phyloP scores from a whole-genome alignment of 1,140 invertebrate species.

The Achatina immaculata region DNA sequence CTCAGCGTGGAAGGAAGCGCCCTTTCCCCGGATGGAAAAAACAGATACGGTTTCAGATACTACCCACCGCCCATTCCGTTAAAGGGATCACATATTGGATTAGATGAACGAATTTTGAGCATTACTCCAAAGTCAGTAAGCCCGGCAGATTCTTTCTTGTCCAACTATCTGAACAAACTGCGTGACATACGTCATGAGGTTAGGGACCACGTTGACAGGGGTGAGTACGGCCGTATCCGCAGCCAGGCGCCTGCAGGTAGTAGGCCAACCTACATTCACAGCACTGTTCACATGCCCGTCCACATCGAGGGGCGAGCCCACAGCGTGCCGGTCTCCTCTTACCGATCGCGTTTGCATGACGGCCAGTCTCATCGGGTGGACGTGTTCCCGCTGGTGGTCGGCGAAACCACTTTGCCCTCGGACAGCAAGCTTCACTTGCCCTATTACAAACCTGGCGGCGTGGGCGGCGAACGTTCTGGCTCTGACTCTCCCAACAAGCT shows the following conservation, averaged over 20 bases:
- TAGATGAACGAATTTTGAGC: constrained; percentile 33
- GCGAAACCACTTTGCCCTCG: constrained; percentile 21
- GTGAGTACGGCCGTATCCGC: constrained; percentile 4
- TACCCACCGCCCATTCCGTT: constrained; percentile 40
- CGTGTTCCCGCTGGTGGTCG: constrained; percentile 33
- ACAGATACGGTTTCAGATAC: constrained; percentile 38
- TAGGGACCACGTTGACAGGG: constrained; percentile 25
- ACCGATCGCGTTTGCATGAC: constrained; percentile 30
- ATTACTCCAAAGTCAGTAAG: constrained; percentile 11
- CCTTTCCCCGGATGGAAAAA: constrained; percentile 17
- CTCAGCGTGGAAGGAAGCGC: constrained; percentile 38
- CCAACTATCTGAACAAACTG: constrained; percentile 29
- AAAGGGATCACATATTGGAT: constrained; percentile 19
- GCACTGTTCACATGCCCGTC: constrained; percentile 30
- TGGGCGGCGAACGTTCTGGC: background rate
- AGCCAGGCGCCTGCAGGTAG: constrained; percentile 1
- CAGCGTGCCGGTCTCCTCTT: constrained; percentile 31
- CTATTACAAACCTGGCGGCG: constrained; percentile 21
- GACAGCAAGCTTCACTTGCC: constrained; percentile 22
- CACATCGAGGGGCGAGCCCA: constrained; percentile 4
- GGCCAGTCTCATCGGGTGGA: constrained; percentile 37
- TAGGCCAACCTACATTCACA: background rate
- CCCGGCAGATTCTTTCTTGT: constrained; percentile 32
- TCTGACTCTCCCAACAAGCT: constrained; percentile 28
- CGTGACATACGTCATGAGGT: constrained; percentile 15